Base-by-base conservation (phyloP, 2,797 vertebrate genomes). In the Xiphorhynchus erythropygius region DNA sequence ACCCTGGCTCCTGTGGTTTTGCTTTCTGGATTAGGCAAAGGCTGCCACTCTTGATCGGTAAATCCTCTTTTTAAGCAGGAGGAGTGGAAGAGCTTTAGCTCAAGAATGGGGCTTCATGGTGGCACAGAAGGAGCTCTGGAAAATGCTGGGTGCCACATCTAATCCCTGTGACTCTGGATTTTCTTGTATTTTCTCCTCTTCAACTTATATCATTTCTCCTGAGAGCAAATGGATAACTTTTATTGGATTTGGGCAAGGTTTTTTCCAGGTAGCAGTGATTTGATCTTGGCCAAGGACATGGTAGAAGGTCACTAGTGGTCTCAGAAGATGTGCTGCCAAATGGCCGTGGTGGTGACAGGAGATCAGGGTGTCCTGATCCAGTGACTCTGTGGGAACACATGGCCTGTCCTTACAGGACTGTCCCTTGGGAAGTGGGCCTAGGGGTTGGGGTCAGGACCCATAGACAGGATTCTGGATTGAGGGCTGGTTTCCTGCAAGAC, bases 331-430 rank as follows among this genome's bases (percentile, higher is more conserved):
- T 7, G 3, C 18, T 90, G 30, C 56, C 30, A 35, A 5, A 13
- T 22, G 62, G 8, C 46, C 1, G 0, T 37, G 1, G 33, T 33
- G 25, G 30, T 47, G 42, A 3, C 33, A 25, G n/a, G 6, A 8
- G 17, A 22, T 55, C 28, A 11, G 2, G 0, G 12, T 37, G n/a
- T 46, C 62, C 68, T 37, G 68, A 0, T 49, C 13, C 27, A 13
- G 1, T 68, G 53, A 14, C 23, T 37, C 28, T 2, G 8, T 55
- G 30, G 23, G 30, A 68, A 8, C 2, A 1, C 0, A 0, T 33
- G 25, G 7, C 16, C 39, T 13, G 3, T 24, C 6, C 0, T 68
- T 70, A 22, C 8, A 69, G 52, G 27, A n/a, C 25, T 5, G 2
- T 27, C n/a, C 46, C 32, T 18, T 39, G 52, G 18, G 47, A 90